Percentiles rank a stretch among this genome's conserved stretches.
phyloP scores from a whole-genome alignment of 1,140 invertebrate species.

The Vanessa tameamea region DNA sequence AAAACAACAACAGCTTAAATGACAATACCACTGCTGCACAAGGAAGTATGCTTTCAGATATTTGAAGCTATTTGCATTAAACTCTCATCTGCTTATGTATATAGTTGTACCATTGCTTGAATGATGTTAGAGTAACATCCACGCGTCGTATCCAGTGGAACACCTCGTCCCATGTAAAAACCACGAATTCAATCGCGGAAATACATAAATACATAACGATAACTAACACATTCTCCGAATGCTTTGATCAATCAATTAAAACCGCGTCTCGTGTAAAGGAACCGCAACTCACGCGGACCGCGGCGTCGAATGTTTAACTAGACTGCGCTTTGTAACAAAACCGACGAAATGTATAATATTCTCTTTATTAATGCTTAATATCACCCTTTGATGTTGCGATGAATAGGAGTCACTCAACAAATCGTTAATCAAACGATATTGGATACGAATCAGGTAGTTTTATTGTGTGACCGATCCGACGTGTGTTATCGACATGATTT shows the following conservation, averaged over 20 bases:
- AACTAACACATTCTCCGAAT: not conserved
- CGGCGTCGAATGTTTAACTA: constrained; percentile 40
- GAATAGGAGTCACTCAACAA: constrained; percentile 78
- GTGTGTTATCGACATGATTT: constrained; percentile 64
- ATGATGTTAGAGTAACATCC: no score
- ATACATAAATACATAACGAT: no score
- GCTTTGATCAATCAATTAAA: constrained; percentile 41
- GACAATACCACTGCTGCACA: no score
- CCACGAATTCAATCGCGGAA: no score
- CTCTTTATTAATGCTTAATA: constrained; percentile 74
- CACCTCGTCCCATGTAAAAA: no score
- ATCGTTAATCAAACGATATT: constrained; percentile 78
- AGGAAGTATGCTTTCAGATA: no score
- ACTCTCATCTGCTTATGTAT: no score
- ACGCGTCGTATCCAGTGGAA: no score
- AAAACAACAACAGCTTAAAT: no score
- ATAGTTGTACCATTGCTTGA: no score
- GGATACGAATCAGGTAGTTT: constrained; percentile 75
- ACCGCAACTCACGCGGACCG: constrained; percentile 42
- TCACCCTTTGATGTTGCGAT: constrained; percentile 73
- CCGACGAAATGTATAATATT: constrained; percentile 66
- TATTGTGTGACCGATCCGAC: constrained; percentile 69
- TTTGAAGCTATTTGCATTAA: no score
- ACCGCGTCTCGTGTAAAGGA: constrained; percentile 28
- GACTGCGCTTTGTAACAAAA: constrained; percentile 42